Evolutionary conservation across 30 jellyfish, hydroid and myxozoan species (phyloP), one percentile per base, ranked within the genome.

Genomic region (Clytia hemisphaerica): DNA sequence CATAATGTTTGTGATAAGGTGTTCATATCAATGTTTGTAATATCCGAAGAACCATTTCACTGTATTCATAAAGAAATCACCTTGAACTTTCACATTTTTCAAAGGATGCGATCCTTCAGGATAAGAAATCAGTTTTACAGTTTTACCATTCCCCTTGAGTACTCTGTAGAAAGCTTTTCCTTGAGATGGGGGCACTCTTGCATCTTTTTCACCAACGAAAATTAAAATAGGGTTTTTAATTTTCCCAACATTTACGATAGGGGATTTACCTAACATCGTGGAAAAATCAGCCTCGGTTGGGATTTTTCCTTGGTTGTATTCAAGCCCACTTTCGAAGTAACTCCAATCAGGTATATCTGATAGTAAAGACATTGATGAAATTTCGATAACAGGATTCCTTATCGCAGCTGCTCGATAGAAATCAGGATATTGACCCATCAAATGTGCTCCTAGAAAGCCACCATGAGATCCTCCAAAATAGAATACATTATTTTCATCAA

Each of bases 401-500:
- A 77, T n/a, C 0, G 48, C 75, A 51, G 82, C 54, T 16, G 76
- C 92, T 34, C 71, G 40, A 76, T 77, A 77, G 22, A 42, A 54
- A 50, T 54, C 76, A 24, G 93, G 93, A 38, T 27, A 78, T 38
- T 80, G 70, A 1, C 82, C 81, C 26, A 62, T 62, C 14, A 80
- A 74, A 71, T 80, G 93, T 2, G 81, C 67, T 10, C 76, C 50
- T n/a, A 80, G 24, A 71, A 80, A 80, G 37, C 93, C 93, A 10
- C 93, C 93, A 62, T 80, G 93, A 7, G 93, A 80, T 1, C 93
- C 93, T 21, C 93, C 93, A 61, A 80, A 71, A 25, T 31, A 32
- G 36, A 58, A 80, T n/a, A 70, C 53, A 28, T 71, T 70, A 3
- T 48, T 49, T 12, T 21, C 60, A 28, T 71, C 77, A 42, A 80